Conservation (phyloP, 2,888 invertebrate species). For the Oxytorus armatus region DNA sequence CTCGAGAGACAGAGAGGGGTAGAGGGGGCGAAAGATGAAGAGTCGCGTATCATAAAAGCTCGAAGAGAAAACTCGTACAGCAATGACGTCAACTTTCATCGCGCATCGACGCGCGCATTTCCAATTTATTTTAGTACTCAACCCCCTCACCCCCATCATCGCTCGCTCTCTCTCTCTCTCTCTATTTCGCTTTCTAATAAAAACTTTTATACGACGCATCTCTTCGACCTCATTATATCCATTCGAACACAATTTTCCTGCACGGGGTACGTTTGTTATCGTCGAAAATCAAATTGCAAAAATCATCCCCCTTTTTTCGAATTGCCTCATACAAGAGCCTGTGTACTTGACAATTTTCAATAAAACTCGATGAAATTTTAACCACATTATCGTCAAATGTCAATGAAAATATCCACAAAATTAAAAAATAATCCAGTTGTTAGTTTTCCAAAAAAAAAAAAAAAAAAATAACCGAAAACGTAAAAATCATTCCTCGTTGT, state of each 20-base stretch:
- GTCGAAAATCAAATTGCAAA: too few species aligned
- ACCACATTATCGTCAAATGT: too few species aligned
- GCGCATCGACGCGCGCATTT: conserved; percentile 56
- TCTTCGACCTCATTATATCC: background rate
- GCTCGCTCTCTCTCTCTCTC: background rate
- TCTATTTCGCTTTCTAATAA: conserved; percentile 52
- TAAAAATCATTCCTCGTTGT: too few species aligned
- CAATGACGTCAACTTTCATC: conserved; percentile 5
- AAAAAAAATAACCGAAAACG: too few species aligned
- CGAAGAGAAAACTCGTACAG: conserved; percentile 6
- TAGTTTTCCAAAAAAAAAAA: too few species aligned
- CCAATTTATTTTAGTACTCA: conserved; percentile 59
- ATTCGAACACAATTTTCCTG: conserved; percentile 1
- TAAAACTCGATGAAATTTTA: too few species aligned
- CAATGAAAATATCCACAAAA: too few species aligned
- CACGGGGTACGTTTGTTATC: conserved; percentile 12
- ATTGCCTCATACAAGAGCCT: too few species aligned
- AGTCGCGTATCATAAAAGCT: conserved; percentile 12
- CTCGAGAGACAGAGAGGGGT: too few species aligned
- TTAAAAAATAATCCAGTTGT: too few species aligned
- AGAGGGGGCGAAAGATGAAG: conserved; percentile 1
- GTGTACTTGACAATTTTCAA: too few species aligned
- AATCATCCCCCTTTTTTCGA: too few species aligned
- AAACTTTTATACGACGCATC: conserved; percentile 50
- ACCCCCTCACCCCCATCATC: background rate